These are phyloP conservation scores for Sporophila hypoxantha DNA, from an alignment of 2,113 vertebrate species.

Conservation along the genomic window DNA sequence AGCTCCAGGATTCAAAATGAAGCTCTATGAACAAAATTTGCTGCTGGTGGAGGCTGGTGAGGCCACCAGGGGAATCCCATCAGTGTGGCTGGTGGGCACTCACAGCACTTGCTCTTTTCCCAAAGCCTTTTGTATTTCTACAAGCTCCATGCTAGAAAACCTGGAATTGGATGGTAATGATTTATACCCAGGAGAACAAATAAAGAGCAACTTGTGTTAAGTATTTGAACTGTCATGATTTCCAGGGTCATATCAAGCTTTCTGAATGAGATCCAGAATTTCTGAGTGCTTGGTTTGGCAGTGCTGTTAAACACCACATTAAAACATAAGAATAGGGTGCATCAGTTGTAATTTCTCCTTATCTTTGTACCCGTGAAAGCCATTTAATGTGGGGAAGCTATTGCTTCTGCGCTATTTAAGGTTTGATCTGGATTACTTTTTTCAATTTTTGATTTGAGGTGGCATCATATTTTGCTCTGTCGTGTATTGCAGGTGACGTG, in stretches of 20 bases:
- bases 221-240: not conserved
- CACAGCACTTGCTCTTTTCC: not conserved
- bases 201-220: not conserved
- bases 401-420: not conserved
- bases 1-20: not conserved
- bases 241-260: not conserved
- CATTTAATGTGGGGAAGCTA: not conserved
- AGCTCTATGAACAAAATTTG: not conserved
- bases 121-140: not conserved
- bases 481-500: not conserved
- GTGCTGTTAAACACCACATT: not conserved
- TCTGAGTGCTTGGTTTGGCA: not conserved
- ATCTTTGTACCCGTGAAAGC: not conserved
- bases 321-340: not conserved
- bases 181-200: not conserved
- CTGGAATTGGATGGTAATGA: not conserved
- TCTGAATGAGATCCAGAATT: not conserved
- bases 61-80: not conserved
- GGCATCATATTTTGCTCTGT: not conserved
- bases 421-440: not conserved
- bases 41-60: not conserved
- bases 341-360: not conserved
- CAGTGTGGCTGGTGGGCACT: rapidly evolving
- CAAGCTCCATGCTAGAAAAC: not conserved
- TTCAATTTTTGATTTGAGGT: not conserved